These are phyloP conservation scores for Paelopatides confundens DNA, from an alignment of 53 echinoderm and acorn worm species.

Conservation along the genomic window DNA sequence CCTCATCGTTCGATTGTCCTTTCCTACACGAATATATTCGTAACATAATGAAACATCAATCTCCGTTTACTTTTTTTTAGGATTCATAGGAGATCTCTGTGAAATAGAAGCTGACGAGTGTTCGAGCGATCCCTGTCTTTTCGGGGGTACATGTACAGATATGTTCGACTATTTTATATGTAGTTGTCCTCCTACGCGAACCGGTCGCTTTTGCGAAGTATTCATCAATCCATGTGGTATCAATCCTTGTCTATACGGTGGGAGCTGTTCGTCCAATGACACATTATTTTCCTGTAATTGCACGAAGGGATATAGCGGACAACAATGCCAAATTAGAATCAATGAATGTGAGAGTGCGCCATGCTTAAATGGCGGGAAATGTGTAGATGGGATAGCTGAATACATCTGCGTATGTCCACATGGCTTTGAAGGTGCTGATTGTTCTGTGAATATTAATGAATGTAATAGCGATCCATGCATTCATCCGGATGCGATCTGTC, in stretches of 20 bases:
- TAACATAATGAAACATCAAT: too few species aligned
- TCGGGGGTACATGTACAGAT: conserved; percentile 73
- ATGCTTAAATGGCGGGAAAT: conserved; percentile 87
- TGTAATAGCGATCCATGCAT: conserved; percentile 77
- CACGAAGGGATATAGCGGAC: conserved; percentile 72
- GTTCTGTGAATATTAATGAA: conserved; percentile 79
- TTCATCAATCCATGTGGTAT: conserved; percentile 68
- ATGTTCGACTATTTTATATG: conserved; percentile 74
- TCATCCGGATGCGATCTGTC: conserved; percentile 83
- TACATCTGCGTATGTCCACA: conserved; percentile 93
- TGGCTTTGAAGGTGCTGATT: conserved; percentile 76
- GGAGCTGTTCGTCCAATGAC: conserved; percentile 59
- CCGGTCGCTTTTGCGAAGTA: conserved; percentile 83
- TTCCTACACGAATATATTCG: too few species aligned
- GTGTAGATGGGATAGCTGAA: conserved; percentile 77
- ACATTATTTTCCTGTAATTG: conserved; percentile 72
- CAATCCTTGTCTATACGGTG: conserved; percentile 82
- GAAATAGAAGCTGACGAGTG: conserved; percentile 84
- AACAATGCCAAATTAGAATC: conserved; percentile 69
- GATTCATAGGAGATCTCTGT: conserved; percentile 80
- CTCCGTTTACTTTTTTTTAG: conserved; percentile 30
- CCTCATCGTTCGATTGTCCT: too few species aligned
- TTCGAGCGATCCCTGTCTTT: conserved; percentile 77
- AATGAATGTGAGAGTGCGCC: conserved; percentile 86
- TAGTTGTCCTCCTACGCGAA: conserved; percentile 64